Conservation (phyloP, 2,888 invertebrate species). For the Holacanthella duospinosa region DNA sequence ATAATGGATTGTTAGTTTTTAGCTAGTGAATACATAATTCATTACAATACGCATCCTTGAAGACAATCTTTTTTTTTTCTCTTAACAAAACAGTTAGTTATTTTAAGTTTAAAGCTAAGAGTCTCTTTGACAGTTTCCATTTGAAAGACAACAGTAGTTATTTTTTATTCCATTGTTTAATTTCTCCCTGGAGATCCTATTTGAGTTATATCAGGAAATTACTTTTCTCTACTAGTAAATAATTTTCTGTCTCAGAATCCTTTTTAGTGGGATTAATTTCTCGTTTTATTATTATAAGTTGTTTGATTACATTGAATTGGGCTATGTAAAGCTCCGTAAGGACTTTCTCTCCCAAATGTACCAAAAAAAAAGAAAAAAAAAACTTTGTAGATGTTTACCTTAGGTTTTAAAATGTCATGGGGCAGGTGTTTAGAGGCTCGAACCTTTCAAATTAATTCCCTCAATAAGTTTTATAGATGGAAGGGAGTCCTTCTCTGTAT, state of each 20-base stretch:
- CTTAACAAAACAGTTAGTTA: neutral
- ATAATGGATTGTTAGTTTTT: too few species aligned
- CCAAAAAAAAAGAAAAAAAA: too few species aligned
- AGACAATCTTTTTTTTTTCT: neutral
- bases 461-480: neutral
- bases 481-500: neutral
- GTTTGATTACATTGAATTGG: neutral
- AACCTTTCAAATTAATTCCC: constrained; percentile 4
- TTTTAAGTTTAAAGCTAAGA: neutral
- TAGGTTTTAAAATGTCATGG: too few species aligned
- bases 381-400: too few species aligned
- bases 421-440: neutral
- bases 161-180: neutral
- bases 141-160: neutral
- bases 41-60: neutral
- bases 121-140: neutral
- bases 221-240: neutral
- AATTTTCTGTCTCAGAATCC: neutral
- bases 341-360: too few species aligned
- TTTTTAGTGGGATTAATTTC: too few species aligned
- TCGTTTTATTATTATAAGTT: neutral
- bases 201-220: too few species aligned
- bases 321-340: too few species aligned
- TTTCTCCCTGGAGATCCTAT: neutral
- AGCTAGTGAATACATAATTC: neutral